Evolutionary conservation across 2,888 invertebrate species (phyloP).

Genomic region (Marasmarcha lunaedactyla): DNA sequence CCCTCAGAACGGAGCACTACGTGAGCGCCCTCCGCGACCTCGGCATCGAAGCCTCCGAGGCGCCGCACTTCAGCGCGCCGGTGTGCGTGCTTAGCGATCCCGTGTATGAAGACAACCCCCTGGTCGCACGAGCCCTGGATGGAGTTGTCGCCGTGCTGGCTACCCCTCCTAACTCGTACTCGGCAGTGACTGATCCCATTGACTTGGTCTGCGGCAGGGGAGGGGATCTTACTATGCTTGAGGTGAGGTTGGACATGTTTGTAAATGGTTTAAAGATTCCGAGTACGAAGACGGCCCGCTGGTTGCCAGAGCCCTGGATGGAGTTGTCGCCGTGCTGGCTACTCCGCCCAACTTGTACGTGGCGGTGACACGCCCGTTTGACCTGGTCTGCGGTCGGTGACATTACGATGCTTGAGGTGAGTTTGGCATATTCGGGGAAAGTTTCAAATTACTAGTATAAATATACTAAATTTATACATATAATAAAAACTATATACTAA

Average conservation of each 20-base stretch:
- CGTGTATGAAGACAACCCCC: slow-evolving; percentile 69
- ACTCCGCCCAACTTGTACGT: slow-evolving; percentile 87
- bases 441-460: slow-evolving; percentile 67
- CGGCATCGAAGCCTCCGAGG: slow-evolving; percentile 68
- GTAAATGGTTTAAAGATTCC: slow-evolving; percentile 39
- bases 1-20: slow-evolving; percentile 74
- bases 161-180: slow-evolving; percentile 85
- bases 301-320: slow-evolving; percentile 45
- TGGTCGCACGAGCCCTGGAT: slow-evolving; percentile 41
- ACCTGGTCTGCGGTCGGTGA: slow-evolving; percentile 83
- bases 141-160: slow-evolving; percentile 69
- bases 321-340: slow-evolving; percentile 67
- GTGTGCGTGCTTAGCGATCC: slow-evolving; percentile 55
- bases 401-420: slow-evolving; percentile 77
- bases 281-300: slow-evolving; percentile 69
- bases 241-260: slow-evolving; percentile 43
- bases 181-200: slow-evolving; percentile 82
- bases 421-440: not conserved
- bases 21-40: slow-evolving; percentile 76
- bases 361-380: slow-evolving; percentile 83
- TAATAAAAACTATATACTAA: too few relatives aligned
- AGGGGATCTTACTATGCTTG: slow-evolving; percentile 81
- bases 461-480: slow-evolving; percentile 9
- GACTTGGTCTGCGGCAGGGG: slow-evolving; percentile 85
- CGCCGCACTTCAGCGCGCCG: slow-evolving; percentile 37